These are phyloP conservation scores for Channa striata DNA, from an alignment of 2,797 vertebrate species.

Conservation along the genomic window DNA sequence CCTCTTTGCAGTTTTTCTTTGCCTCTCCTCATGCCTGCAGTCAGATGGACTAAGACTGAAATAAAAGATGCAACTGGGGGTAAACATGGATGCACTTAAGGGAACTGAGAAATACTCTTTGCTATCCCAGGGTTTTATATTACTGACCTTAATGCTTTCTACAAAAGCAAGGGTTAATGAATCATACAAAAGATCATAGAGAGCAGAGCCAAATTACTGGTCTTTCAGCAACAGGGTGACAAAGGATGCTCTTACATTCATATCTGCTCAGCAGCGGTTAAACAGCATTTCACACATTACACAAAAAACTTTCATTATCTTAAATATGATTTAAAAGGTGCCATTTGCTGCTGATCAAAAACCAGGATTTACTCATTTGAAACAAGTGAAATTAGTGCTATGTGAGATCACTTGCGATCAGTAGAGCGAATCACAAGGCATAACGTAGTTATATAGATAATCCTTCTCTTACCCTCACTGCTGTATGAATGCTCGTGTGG, in stretches of 20 bases:
- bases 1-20: not conserved
- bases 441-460: constrained; percentile 44
- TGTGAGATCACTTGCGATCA: constrained; percentile 44
- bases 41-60: not conserved
- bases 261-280: constrained; percentile 18
- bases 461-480: constrained; percentile 25
- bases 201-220: not conserved
- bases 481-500: constrained; percentile 33
- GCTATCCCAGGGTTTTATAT: not conserved
- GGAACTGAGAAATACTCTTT: not conserved
- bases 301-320: constrained; percentile 31
- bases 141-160: not conserved
- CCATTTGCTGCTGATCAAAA: constrained; percentile 50
- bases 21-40: not conserved
- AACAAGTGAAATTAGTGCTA: constrained; percentile 34
- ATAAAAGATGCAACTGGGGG: not conserved
- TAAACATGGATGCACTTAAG: not conserved
- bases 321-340: constrained; percentile 33
- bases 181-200: not conserved
- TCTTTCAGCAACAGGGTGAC: not conserved
- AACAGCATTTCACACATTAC: constrained; percentile 14
- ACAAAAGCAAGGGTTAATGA: not conserved
- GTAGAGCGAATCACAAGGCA: constrained; percentile 43
- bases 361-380: constrained; percentile 44
- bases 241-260: not conserved